These are phyloP conservation scores for Lagocephalus sceleratus DNA, from an alignment of 2,797 vertebrate species.

Conservation along the genomic window DNA sequence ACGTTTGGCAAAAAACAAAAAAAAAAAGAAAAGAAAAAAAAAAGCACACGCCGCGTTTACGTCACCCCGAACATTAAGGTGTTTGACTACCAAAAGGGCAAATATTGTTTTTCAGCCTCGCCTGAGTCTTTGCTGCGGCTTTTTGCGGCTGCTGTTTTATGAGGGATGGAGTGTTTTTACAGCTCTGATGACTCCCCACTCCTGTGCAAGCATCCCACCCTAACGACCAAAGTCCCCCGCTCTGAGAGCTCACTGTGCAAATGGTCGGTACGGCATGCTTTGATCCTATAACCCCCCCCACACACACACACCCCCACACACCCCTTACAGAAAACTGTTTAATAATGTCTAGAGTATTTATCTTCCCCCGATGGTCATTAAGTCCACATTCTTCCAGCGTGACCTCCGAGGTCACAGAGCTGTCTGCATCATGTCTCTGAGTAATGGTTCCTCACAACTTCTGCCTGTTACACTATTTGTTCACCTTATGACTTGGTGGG, in stretches of 20 bases:
- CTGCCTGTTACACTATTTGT: constrained; percentile 51
- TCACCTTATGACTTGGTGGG: constrained; percentile 55
- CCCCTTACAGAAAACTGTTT: constrained; percentile 33
- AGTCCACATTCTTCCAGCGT: constrained; percentile 42
- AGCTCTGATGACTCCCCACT: constrained; percentile 33
- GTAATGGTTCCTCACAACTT: constrained; percentile 41
- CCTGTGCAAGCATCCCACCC: constrained; percentile 38
- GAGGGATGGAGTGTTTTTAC: constrained; percentile 43
- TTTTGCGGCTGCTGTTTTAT: constrained; percentile 46
- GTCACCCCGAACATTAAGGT: constrained; percentile 13
- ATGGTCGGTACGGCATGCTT: constrained; percentile 57
- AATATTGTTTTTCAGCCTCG: constrained; percentile 30
- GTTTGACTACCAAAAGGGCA: constrained; percentile 20
- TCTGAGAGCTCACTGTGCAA: constrained; percentile 39
- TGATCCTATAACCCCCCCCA: constrained; percentile 38
- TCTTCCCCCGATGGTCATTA: constrained; percentile 57
- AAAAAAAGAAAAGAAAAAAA: no score
- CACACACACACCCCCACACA: background rate
- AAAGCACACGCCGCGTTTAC: background rate
- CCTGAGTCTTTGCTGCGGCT: constrained; percentile 17
- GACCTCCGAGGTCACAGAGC: constrained; percentile 46
- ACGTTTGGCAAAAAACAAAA: constrained; percentile 15
- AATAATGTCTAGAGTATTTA: constrained; percentile 58
- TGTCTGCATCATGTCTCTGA: constrained; percentile 55
- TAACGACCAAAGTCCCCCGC: constrained; percentile 49